Evolutionary conservation across 1,140 invertebrate species (phyloP), one percentile per base, ranked within the genome.

Genomic region (Heliconius hermathena): DNA sequence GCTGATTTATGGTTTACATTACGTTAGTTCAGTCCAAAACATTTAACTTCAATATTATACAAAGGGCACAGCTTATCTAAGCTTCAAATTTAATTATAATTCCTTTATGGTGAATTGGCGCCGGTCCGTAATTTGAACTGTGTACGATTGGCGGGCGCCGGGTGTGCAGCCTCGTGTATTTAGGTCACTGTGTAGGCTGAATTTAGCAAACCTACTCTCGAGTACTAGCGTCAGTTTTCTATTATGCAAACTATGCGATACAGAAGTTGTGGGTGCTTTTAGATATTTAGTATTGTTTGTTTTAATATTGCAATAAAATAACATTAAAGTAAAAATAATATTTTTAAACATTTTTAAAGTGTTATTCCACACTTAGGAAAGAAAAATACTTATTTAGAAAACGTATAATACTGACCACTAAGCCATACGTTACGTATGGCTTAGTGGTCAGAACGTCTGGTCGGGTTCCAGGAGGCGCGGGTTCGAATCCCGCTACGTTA

Each of bases 101-200:
- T 78, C 75, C 76, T 81, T 74, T 79, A 90, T 89, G 88, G 82
- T 79, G 84, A 83, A 86, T 84, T 88, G 90, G 92, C 90, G 91
- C 92, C 92, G 88, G 87, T 81, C 84, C 80, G 80, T 85, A 90
- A 89, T 90, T 89, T 88, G 87, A 90, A 92, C 89, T 85, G 88
- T 85, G 89, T 80, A 79, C 90, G 90, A 92, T 92, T 92, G 91
- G 90, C 88, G 89, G 87, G 86, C 87, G 89, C 91, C 90, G 90
- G 88, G 83, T 90, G 91, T 87, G 90, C 91, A 85, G 90, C 88
- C 89, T 89, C 87, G 83, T 79, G 84, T 88, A 94, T 93, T 90
- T 94, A 89, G 92, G 92, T 92, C 92, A 88, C 82, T 83, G 90
- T 89, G 92, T 93, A 88, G 91, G 92, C 85, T 85, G 89, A 87